phyloP scores from a whole-genome alignment of 2,888 invertebrate genomes.

The Coremacera marginata region DNA sequence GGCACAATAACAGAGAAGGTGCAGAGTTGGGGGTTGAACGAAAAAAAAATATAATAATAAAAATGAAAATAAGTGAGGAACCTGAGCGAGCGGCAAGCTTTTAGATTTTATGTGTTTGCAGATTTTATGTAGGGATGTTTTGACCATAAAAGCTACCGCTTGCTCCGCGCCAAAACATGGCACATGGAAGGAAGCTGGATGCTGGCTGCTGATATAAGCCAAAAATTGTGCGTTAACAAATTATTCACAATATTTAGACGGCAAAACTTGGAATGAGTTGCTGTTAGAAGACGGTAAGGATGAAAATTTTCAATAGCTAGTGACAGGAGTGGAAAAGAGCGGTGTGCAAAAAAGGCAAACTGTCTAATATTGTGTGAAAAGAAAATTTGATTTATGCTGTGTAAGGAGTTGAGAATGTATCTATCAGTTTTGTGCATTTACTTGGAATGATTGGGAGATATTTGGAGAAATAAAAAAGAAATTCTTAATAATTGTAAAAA shows the following conservation, averaged over 20 bases:
- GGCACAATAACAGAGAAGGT: neutral
- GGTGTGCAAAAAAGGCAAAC: constrained; percentile 12
- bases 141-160: neutral
- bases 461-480: neutral
- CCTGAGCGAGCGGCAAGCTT: neutral
- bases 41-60: neutral
- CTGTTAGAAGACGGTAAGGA: neutral
- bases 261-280: neutral
- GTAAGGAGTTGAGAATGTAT: constrained; percentile 23
- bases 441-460: neutral
- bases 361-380: constrained; percentile 55
- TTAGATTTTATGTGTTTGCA: constrained; percentile 10
- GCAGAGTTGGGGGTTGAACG: neutral
- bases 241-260: constrained; percentile 61
- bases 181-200: neutral
- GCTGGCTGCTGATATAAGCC: constrained; percentile 2
- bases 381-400: constrained; percentile 53
- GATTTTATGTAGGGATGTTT: constrained; percentile 16
- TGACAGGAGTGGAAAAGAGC: neutral
- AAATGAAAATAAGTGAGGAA: neutral
- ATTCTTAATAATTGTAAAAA: neutral
- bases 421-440: constrained; percentile 35
- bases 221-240: constrained; percentile 48
- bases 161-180: neutral
- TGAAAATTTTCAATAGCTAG: neutral